Conservation (phyloP, 2,888 invertebrate species). For the Drosophila austrosaltans region DNA sequence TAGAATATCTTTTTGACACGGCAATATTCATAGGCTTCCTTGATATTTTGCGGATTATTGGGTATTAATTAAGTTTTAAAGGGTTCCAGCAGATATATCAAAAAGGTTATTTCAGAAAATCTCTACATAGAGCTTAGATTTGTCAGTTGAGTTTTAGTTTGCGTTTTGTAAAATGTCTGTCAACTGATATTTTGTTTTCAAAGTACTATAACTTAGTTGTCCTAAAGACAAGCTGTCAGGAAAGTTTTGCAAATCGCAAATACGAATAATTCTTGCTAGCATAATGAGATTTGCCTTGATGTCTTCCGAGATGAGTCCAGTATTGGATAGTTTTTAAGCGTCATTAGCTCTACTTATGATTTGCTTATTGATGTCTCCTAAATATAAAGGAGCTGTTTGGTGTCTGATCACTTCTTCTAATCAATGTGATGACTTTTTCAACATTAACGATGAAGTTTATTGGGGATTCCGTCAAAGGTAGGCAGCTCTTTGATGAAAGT, state of each 20-base stretch:
- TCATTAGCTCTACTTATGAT: slow-evolving; percentile 3
- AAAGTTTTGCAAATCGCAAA: slow-evolving; percentile 22
- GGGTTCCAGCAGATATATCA: no score
- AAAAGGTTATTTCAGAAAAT: no score
- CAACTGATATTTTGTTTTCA: no score
- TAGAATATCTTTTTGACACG: no score
- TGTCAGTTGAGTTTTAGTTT: no score
- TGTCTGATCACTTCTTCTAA: background rate
- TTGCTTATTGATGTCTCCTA: slow-evolving; percentile 5
- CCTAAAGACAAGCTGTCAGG: background rate
- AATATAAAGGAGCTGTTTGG: background rate
- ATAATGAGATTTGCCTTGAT: slow-evolving; percentile 24
- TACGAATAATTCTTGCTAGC: slow-evolving; percentile 23
- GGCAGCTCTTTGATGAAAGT: background rate
- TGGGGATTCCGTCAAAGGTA: background rate
- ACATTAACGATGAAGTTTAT: slow-evolving; percentile 11
- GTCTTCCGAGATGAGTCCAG: slow-evolving; percentile 2
- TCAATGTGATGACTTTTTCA: background rate
- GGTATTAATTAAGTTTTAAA: no score
- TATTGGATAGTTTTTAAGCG: slow-evolving; percentile 10
- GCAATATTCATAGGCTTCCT: no score
- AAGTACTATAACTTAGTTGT: no score
- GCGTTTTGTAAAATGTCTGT: no score
- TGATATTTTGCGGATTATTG: no score
- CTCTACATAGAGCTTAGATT: no score